Base-by-base conservation (phyloP, 2,113 vertebrate species). In the Mormyrus lacerda region DNA sequence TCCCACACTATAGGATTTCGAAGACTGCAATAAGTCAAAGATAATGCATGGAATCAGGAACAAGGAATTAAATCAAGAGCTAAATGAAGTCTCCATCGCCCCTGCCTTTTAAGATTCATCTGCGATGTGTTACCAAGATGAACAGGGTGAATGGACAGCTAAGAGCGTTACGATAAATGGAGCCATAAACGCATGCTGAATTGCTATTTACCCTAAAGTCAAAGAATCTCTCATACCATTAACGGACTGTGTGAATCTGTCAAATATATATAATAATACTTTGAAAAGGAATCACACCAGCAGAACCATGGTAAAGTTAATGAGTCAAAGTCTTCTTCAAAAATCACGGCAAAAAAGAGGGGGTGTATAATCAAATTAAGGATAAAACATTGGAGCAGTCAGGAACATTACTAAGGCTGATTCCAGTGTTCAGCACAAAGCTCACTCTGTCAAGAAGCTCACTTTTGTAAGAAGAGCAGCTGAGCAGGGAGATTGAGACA, bases 351-450 rank as follows among this genome's bases (percentile, higher is more conserved):
- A 87, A 89, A 69, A 11, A 13, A 73, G 19, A 24, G 15, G 69
- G 31, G 31, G 19, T 24, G 24, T 5, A 39, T 76, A 76, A 39
- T 79, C 31, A 61, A 61, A 88, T 61, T 61, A 69, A 61, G 17
- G 69, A 69, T 27, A 88, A 76, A 88, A 3, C 48, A 35, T 51
- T 53, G 45, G 87, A 39, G n/a, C 84, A 27, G 73, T 84, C 47
- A 55, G 86, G 15, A 19, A 58, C 50, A 86, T 84, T 86, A 79
- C 76, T 87, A 84, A 73, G 1, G 79, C 73, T 90, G 85, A 90
- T 87, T 90, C 85, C 85, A 87, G 69, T 87, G 89, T 86, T 79
- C 85, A 90, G 85, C 45, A 35, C 85, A 79, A n/a, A 35, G 85
- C 89, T 50, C 24, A 21, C 65, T 42, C 87, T 87, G 48, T 45